Percentiles rank a stretch among this genome's conserved stretches.
These are phyloP conservation scores for Orthosia gothica DNA, from an alignment of 2,888 invertebrate species.

Conservation along the genomic window DNA sequence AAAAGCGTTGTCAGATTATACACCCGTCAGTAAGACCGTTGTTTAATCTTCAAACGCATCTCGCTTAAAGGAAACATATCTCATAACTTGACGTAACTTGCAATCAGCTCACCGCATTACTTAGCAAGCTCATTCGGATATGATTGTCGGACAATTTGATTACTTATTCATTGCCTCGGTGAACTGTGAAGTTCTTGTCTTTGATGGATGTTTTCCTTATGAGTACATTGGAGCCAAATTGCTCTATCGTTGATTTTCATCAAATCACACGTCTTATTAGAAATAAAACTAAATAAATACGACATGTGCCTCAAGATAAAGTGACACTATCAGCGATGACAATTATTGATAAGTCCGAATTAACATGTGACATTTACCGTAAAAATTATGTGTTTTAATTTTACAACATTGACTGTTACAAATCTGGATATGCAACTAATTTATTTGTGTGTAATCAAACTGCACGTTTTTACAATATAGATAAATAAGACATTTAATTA, in stretches of 20 bases:
- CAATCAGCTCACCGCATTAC: conserved; percentile 44
- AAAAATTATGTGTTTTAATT: too few species aligned
- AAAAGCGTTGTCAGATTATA: background rate
- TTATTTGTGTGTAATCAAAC: too few species aligned
- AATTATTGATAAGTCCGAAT: too few species aligned
- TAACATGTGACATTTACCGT: too few species aligned
- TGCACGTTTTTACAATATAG: too few species aligned
- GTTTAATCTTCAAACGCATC: conserved; percentile 39
- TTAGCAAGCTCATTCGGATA: conserved; percentile 32
- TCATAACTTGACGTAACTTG: conserved; percentile 46
- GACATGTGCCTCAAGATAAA: too few species aligned
- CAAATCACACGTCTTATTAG: background rate
- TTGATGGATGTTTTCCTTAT: conserved; percentile 23
- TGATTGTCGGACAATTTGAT: conserved; percentile 36
- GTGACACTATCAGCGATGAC: too few species aligned
- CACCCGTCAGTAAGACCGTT: conserved; percentile 6
- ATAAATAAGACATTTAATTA: too few species aligned
- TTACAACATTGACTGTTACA: too few species aligned
- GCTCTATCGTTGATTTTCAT: background rate
- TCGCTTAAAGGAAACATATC: conserved; percentile 42
- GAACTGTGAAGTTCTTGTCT: conserved; percentile 21
- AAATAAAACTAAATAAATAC: too few species aligned
- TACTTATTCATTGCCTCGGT: conserved; percentile 15
- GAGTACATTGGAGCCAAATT: background rate
- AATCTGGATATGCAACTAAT: too few species aligned